Conservation (phyloP, 2,113 vertebrate species). For the Microcebus lehilahytsara region DNA sequence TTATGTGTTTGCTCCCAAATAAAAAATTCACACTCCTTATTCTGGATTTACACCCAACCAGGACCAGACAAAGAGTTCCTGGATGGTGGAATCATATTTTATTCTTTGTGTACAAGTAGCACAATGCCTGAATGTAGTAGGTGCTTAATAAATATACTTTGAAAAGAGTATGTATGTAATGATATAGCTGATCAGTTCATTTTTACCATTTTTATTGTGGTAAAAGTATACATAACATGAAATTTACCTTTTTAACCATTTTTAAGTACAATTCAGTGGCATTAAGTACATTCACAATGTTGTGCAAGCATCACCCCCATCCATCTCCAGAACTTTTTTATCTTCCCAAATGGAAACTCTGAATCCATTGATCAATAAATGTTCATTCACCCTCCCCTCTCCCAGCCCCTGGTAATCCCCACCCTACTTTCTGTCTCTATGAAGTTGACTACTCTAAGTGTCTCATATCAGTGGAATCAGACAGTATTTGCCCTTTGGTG, state of each 20-base stretch:
- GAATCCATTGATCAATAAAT: neutral
- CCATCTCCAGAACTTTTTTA: neutral
- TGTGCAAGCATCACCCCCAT: neutral
- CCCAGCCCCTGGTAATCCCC: too few species aligned
- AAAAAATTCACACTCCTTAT: neutral
- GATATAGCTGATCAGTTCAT: neutral
- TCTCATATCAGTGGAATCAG: neutral
- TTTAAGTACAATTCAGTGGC: neutral
- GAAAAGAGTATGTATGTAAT: neutral
- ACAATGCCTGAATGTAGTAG: neutral
- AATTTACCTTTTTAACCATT: neutral
- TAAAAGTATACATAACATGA: neutral
- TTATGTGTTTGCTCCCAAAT: neutral
- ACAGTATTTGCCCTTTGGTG: neutral
- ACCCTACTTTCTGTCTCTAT: neutral
- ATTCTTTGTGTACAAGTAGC: neutral
- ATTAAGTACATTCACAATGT: neutral
- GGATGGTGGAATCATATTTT: neutral
- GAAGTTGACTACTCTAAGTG: neutral
- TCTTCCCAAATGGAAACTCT: neutral
- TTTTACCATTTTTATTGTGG: neutral
- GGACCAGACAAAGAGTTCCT: neutral
- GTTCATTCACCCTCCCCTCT: neutral
- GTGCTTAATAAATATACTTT: neutral
- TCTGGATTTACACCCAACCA: neutral